Evolutionary conservation across 2,797 vertebrate species (phyloP).

Genomic region (Gadopsis bispinosus): DNA sequence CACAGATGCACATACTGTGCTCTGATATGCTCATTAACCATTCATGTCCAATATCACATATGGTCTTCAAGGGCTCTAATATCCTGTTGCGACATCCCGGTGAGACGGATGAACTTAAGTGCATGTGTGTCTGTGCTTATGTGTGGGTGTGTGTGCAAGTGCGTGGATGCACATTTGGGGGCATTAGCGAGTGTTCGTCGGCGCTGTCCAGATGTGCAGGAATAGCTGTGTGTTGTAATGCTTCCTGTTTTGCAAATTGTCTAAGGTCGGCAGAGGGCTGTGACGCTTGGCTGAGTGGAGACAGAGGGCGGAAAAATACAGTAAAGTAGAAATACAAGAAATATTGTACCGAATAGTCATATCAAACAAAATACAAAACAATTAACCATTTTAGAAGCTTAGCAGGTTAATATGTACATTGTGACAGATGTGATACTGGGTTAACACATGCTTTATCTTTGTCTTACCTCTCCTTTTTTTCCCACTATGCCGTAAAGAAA

Average conservation of each 20-base stretch:
- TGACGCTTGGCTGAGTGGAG: conserved; percentile 17
- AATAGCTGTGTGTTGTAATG: conserved; percentile 72
- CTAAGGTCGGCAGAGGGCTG: conserved; percentile 60
- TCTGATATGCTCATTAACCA: conserved; percentile 47
- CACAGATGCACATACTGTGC: conserved; percentile 37
- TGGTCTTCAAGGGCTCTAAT: conserved; percentile 61
- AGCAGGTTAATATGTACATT: not conserved
- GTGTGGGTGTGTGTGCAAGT: not conserved
- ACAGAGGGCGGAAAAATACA: not conserved
- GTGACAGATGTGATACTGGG: not conserved
- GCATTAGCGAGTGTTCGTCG: conserved; percentile 59
- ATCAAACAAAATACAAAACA: conserved; percentile 7
- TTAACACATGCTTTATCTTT: conserved; percentile 1
- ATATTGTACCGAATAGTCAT: not conserved
- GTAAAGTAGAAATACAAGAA: conserved; percentile 1
- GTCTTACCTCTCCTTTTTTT: not conserved
- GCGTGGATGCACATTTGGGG: conserved; percentile 46
- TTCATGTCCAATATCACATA: conserved; percentile 49
- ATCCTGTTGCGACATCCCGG: conserved; percentile 71
- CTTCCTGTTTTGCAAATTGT: conserved; percentile 81
- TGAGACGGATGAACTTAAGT: conserved; percentile 22
- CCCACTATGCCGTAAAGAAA: not conserved
- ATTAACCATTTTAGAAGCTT: not conserved
- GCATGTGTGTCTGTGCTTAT: conserved; percentile 12
- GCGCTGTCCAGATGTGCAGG: conserved; percentile 78